Percentiles rank a stretch among this genome's conserved stretches.
Evolutionary conservation across 2,888 invertebrate genomes (phyloP).

Genomic region (Brachyptera putata): DNA sequence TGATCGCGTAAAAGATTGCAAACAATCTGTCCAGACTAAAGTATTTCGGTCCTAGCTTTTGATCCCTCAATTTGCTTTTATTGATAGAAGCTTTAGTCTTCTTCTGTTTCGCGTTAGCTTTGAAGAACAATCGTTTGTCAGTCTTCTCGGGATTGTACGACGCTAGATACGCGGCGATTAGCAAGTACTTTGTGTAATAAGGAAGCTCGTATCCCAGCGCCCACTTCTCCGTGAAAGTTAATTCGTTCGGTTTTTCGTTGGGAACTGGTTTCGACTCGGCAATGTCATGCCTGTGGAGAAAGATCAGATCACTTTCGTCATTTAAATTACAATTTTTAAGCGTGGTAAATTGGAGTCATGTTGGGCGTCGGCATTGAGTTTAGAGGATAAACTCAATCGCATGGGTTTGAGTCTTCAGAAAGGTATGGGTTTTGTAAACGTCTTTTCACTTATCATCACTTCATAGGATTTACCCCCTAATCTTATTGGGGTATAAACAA

Average conservation of each 20-base stretch:
- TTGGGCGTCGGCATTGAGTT: no score
- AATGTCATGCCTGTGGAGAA: no score
- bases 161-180: slow-evolving; percentile 87
- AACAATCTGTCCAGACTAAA: slow-evolving; percentile 77
- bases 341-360: no score
- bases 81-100: slow-evolving; percentile 28
- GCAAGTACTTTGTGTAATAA: slow-evolving; percentile 81
- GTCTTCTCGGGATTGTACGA: slow-evolving; percentile 88
- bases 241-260: not conserved
- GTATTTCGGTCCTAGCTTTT: slow-evolving; percentile 71
- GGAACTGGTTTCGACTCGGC: no score
- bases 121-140: slow-evolving; percentile 82
- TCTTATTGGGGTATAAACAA: no score
- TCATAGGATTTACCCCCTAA: no score
- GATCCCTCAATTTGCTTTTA: slow-evolving; percentile 53
- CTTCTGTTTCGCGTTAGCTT: slow-evolving; percentile 64
- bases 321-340: no score
- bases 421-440: no score
- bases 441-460: no score
- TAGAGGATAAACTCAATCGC: no score
- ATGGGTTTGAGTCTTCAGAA: no score
- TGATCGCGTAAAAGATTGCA: slow-evolving; percentile 85
- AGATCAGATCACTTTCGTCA: no score
- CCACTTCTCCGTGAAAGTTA: slow-evolving; percentile 29
- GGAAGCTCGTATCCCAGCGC: slow-evolving; percentile 64